These are phyloP conservation scores for Nanger granti DNA, from an alignment of 2,113 vertebrate species.

Conservation along the genomic window DNA sequence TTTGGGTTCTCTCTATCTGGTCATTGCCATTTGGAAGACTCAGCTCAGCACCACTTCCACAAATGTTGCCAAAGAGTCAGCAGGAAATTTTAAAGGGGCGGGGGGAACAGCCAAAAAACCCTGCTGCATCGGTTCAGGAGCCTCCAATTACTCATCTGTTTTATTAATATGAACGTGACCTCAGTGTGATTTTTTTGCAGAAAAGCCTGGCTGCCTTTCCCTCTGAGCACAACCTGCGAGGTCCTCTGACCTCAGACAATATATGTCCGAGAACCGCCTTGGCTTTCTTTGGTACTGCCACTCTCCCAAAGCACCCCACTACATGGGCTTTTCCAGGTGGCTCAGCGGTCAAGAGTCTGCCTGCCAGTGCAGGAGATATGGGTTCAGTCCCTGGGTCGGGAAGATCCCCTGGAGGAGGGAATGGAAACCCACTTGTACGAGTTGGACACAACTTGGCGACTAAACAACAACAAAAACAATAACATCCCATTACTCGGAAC, in stretches of 20 bases:
- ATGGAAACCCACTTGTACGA: neutral
- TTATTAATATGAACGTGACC: neutral
- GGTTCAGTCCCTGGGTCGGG: neutral
- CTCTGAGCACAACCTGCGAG: neutral
- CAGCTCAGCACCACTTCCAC: neutral
- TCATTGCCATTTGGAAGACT: neutral
- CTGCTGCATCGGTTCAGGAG: too few relatives aligned
- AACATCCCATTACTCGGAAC: neutral
- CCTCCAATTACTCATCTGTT: neutral
- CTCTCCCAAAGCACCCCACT: neutral
- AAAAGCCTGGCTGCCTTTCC: neutral
- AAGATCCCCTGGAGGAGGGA: neutral
- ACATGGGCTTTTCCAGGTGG: neutral
- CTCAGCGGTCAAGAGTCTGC: neutral
- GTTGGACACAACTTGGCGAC: accelerated
- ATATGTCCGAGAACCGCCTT: neutral
- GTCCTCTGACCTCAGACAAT: accelerated
- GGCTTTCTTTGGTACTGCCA: accelerated
- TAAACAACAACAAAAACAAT: neutral
- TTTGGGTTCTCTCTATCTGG: neutral
- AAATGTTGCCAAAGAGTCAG: neutral
- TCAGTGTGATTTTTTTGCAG: neutral
- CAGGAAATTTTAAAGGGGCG: neutral
- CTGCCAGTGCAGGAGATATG: neutral
- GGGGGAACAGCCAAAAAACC: neutral